These are phyloP conservation scores for Eubasilissa splendida DNA, from an alignment of 2,888 invertebrate genomes.

Conservation along the genomic window DNA sequence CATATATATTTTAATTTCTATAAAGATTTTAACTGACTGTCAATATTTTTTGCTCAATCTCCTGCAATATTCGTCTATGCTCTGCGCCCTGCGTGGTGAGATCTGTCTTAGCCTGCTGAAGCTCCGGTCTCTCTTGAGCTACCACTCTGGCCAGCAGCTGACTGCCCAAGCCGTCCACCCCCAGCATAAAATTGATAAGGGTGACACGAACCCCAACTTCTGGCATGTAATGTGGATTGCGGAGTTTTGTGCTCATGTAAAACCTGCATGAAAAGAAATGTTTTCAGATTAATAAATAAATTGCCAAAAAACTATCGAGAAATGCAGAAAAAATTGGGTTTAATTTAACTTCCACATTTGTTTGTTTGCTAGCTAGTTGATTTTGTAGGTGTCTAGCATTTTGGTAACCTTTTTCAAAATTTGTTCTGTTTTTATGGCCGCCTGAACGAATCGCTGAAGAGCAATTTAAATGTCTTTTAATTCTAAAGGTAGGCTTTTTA, in stretches of 20 bases:
- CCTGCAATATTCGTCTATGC: constrained; percentile 85
- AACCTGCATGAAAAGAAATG: constrained; percentile 72
- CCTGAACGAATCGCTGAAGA: too few species aligned
- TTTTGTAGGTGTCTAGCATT: too few species aligned
- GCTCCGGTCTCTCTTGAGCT: constrained; percentile 91
- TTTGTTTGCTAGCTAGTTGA: too few species aligned
- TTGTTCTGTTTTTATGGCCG: too few species aligned
- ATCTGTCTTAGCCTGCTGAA: constrained; percentile 91
- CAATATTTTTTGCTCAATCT: constrained; percentile 93
- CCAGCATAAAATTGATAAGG: constrained; percentile 94
- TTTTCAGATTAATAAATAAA: too few species aligned
- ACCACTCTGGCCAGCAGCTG: constrained; percentile 93
- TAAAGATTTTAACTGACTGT: constrained; percentile 62
- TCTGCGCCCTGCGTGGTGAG: constrained; percentile 91
- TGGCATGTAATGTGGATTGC: constrained; percentile 95
- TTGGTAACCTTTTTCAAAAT: too few species aligned
- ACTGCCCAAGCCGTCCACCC: constrained; percentile 89
- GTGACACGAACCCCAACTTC: constrained; percentile 95
- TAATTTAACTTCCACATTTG: too few species aligned
- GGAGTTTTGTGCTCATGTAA: constrained; percentile 93
- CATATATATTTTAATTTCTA: constrained; percentile 72
- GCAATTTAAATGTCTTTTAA: too few species aligned
- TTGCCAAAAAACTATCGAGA: too few species aligned
- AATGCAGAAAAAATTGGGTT: too few species aligned
- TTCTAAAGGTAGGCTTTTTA: too few species aligned